phyloP scores from a whole-genome alignment of 1,140 invertebrate species.

The Calephelis nemesis region DNA sequence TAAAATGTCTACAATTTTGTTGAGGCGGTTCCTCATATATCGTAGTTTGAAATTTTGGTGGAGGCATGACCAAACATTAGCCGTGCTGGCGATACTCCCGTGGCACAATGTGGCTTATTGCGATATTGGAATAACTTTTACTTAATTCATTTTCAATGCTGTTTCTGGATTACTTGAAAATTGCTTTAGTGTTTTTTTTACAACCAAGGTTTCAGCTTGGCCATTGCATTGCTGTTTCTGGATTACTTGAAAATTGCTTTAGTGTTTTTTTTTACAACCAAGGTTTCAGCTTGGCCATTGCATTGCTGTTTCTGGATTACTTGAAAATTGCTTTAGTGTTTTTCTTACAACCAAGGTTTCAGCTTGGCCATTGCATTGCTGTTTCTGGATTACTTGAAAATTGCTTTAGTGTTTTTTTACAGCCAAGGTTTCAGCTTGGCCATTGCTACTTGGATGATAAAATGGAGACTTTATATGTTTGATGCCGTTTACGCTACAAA shows the following conservation, averaged over 20 bases:
- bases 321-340: constrained; percentile 19
- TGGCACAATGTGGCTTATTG: constrained; percentile 28
- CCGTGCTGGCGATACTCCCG: constrained; percentile 26
- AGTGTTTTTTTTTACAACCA: too few relatives aligned
- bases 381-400: too few relatives aligned
- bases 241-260: too few relatives aligned
- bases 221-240: too few relatives aligned
- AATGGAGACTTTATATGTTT: constrained; percentile 14
- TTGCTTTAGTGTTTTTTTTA: constrained; percentile 14
- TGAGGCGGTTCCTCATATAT: background rate
- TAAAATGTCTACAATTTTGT: constrained; percentile 14
- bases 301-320: constrained; percentile 8
- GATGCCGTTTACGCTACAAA: constrained; percentile 12
- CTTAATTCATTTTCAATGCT: constrained; percentile 26
- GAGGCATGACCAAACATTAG: constrained; percentile 23
- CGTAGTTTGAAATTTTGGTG: background rate
- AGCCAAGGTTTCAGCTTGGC: too few relatives aligned
- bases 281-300: too few relatives aligned
- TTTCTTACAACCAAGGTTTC: constrained; percentile 1
- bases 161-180: constrained; percentile 12
- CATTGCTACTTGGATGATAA: constrained; percentile 22
- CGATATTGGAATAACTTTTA: constrained; percentile 28
- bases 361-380: constrained; percentile 19
- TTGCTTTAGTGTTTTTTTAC: too few relatives aligned
- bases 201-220: constrained; percentile 10